Evolutionary conservation across 2,888 invertebrate genomes (phyloP), one percentile per base, ranked within the genome.

Genomic region (Plebejus argus): DNA sequence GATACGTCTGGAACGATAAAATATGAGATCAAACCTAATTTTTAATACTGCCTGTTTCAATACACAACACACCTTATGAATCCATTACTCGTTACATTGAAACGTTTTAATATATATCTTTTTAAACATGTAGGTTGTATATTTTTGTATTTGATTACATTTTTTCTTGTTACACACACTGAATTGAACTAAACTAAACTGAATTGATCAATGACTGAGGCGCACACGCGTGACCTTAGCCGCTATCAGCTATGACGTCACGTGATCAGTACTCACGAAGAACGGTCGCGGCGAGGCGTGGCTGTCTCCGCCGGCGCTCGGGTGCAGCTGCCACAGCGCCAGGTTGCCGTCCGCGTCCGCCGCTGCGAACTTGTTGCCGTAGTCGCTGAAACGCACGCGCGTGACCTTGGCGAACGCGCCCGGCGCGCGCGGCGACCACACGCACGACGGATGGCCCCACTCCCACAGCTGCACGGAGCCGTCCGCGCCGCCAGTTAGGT

Each of bases 311-410:
- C 80, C 72, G 82, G 96, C 96, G 70, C 96, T 95, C 81, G 97
- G 96, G 80, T 97, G 95, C 80, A 98, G 97, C 95, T 99, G 99
- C 97, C 98, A 99, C 85, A 99, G 95, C 84, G 99, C 99, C 28
- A 99, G 94, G 88, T 98, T 98, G 28, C 99, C 99, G 89, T 99
- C 99, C 0, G 98, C 98, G 93, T 99, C 99, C 33, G 98, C 98
- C 1, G 99, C 99, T 53, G 99, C 99, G 91, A 99, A 99, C 94
- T 99, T 99, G 93, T 99, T 99, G 79, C 99, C 99, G 90, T 99
- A 99, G 86, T 98, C 97, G 74, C 98, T 98, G 94, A 99, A 99
- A 79, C 98, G 95, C n/a, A 99, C 98, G 81, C 98, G 96, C 1
- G 99, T 99, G 78, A 99, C 99, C 93, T 98, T 98, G 53, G 98